Conservation (phyloP, 2,113 vertebrate genomes). For the Numida meleagris region DNA sequence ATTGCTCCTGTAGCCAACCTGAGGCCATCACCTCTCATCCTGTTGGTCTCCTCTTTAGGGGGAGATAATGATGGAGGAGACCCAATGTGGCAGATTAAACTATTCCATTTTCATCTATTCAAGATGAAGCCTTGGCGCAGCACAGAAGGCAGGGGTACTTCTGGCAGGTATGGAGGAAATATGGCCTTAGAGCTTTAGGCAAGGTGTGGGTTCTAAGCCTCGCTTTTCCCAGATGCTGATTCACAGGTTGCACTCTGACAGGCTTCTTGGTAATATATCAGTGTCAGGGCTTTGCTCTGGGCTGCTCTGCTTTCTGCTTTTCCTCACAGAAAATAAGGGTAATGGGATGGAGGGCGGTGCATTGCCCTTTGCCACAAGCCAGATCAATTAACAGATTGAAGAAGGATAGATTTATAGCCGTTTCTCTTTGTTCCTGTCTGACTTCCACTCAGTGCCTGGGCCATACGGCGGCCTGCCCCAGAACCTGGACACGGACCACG, state of each 20-base stretch:
- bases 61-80: background rate
- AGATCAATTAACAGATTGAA: background rate
- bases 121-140: rapidly evolving
- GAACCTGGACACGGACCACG: no score
- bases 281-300: rapidly evolving
- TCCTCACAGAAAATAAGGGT: background rate
- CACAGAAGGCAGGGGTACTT: background rate
- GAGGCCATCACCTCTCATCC: no score
- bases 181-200: background rate
- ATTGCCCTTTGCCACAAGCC: background rate
- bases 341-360: rapidly evolving
- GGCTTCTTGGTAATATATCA: background rate
- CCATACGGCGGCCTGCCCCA: background rate
- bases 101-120: no score
- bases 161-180: background rate
- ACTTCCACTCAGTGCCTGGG: background rate
- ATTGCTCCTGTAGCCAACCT: no score
- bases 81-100: rapidly evolving
- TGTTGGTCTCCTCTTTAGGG: background rate
- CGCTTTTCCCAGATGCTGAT: background rate
- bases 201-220: background rate
- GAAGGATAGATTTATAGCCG: rapidly evolving
- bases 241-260: background rate
- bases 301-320: rapidly evolving
- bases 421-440: rapidly evolving